Percentiles rank a stretch among this genome's conserved stretches.
Conservation (phyloP, 2,113 vertebrate genomes). For the Alethe castanea region DNA sequence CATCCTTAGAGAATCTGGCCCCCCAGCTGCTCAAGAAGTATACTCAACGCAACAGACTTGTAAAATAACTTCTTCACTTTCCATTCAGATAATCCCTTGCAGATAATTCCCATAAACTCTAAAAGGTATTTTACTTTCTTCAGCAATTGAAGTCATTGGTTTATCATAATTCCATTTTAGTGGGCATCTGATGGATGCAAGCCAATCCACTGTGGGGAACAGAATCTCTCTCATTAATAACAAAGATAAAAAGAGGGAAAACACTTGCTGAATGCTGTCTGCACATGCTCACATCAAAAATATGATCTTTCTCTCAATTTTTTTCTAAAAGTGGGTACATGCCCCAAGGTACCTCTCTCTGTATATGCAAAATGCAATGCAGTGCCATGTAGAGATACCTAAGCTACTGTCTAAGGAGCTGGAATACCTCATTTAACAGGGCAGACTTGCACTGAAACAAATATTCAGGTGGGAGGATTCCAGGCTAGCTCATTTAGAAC, state of each 20-base stretch:
- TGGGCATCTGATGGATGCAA: background rate
- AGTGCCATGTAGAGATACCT: background rate
- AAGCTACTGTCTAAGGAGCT: background rate
- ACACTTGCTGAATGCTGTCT: background rate
- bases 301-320: background rate
- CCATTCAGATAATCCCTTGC: background rate
- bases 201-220: background rate
- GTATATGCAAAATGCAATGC: background rate
- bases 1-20: background rate
- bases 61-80: background rate
- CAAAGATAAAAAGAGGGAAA: background rate
- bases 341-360: background rate
- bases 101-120: background rate
- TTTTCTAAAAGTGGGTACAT: background rate
- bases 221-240: background rate
- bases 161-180: background rate
- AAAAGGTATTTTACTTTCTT: background rate
- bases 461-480: background rate
- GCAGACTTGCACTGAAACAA: background rate
- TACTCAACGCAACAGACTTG: background rate
- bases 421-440: background rate
- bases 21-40: background rate
- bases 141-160: background rate
- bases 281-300: background rate
- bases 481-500: background rate